Conservation (phyloP, 2,888 invertebrate species). For the Hemithea aestivaria region DNA sequence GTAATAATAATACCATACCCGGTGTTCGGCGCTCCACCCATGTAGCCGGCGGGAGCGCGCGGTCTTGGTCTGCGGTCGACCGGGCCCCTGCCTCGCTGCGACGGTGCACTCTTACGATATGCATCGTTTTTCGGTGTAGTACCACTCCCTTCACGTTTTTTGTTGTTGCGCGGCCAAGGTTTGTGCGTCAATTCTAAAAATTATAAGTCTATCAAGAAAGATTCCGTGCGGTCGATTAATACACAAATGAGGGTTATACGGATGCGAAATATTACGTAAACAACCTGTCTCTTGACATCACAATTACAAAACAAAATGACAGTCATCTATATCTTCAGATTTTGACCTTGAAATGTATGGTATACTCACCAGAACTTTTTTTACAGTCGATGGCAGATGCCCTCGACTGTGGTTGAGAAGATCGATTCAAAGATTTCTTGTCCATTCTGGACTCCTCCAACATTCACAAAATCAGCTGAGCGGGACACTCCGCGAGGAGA, state of each 20-base stretch:
- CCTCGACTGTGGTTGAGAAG: slow-evolving; percentile 84
- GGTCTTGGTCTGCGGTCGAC: slow-evolving; percentile 86
- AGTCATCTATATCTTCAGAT: slow-evolving; percentile 1
- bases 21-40: slow-evolving; percentile 86
- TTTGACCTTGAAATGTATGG: slow-evolving; percentile 39
- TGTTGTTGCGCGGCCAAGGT: slow-evolving; percentile 81
- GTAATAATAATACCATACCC: slow-evolving; percentile 54
- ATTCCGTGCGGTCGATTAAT: neutral
- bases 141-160: slow-evolving; percentile 82
- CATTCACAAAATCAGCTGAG: slow-evolving; percentile 75
- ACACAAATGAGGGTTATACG: neutral
- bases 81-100: slow-evolving; percentile 83
- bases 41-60: slow-evolving; percentile 71
- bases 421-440: slow-evolving; percentile 85
- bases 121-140: slow-evolving; percentile 81
- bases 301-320: slow-evolving; percentile 3
- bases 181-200: slow-evolving; percentile 70
- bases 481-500: slow-evolving; percentile 86
- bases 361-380: slow-evolving; percentile 83
- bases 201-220: slow-evolving; percentile 11
- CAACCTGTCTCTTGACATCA: slow-evolving; percentile 9
- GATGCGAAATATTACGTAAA: slow-evolving; percentile 5
- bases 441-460: slow-evolving; percentile 84
- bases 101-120: slow-evolving; percentile 81
- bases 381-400: slow-evolving; percentile 85